These are phyloP conservation scores for Eulithis testata DNA, from an alignment of 2,888 invertebrate genomes.

Conservation along the genomic window DNA sequence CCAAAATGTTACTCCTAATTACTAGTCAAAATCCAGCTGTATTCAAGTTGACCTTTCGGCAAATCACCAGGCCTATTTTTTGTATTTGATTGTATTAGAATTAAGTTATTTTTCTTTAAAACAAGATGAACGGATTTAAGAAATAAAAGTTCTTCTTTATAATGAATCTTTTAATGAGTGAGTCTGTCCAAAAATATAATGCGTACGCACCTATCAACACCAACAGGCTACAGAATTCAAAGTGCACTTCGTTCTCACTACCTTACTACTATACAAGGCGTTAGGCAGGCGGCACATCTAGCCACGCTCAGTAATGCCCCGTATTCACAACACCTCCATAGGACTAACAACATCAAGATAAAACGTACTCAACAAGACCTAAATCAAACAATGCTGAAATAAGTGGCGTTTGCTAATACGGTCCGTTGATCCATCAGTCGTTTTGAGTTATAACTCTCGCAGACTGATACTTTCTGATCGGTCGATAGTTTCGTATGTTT, in stretches of 20 bases:
- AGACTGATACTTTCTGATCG: no score
- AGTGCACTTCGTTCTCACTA: constrained; percentile 67
- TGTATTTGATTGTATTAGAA: constrained; percentile 8
- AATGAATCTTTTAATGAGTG: constrained; percentile 74
- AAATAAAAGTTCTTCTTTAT: constrained; percentile 59
- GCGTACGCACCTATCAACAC: constrained; percentile 70
- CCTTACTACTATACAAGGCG: constrained; percentile 54
- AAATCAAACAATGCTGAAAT: not conserved
- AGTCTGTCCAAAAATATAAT: constrained; percentile 82
- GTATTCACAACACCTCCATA: constrained; percentile 19
- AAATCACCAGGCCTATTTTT: constrained; percentile 13
- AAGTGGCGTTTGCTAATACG: constrained; percentile 8
- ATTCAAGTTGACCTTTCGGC: constrained; percentile 13
- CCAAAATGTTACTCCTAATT: constrained; percentile 2
- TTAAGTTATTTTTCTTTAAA: constrained; percentile 16
- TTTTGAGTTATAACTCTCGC: not conserved
- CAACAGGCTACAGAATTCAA: constrained; percentile 70
- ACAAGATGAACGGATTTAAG: constrained; percentile 33
- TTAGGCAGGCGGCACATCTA: constrained; percentile 29
- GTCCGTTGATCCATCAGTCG: not conserved
- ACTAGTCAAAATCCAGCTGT: constrained; percentile 17
- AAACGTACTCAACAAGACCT: no score
- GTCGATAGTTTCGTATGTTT: no score
- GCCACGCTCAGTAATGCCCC: constrained; percentile 8
- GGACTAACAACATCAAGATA: no score